Conservation (phyloP, 2,113 vertebrate species). For the Orientallactaga bullata region DNA sequence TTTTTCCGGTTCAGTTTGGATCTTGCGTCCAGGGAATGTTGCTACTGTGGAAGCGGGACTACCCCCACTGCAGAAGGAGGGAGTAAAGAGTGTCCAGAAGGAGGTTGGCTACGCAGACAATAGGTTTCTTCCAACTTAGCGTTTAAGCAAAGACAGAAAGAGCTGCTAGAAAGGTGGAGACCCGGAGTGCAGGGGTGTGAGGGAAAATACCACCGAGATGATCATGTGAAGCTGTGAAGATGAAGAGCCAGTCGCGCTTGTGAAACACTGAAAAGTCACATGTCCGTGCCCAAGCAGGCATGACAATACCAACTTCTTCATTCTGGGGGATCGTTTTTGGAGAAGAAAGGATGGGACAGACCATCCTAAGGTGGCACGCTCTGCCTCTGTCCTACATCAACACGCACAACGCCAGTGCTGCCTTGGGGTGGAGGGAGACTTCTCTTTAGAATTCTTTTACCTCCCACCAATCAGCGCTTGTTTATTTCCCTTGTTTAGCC, state of each 20-base stretch:
- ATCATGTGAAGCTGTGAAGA: too few species aligned
- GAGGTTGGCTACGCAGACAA: neutral
- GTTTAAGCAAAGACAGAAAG: neutral
- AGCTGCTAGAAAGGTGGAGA: neutral
- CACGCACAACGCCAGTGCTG: too few species aligned
- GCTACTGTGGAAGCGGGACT: neutral
- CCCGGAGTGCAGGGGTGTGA: neutral
- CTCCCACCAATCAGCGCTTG: neutral
- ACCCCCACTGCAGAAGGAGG: neutral
- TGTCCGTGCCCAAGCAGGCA: neutral
- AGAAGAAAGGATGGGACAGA: neutral
- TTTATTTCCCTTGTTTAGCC: too few species aligned
- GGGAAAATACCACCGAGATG: neutral
- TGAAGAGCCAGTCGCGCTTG: neutral
- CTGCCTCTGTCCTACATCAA: neutral
- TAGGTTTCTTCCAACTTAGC: neutral
- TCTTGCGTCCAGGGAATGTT: neutral
- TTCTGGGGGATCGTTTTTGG: neutral
- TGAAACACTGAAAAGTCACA: conserved; percentile 31
- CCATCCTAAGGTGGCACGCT: neutral
- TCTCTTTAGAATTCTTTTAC: too few species aligned
- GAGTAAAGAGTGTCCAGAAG: neutral
- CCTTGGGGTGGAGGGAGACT: neutral
- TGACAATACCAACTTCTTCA: neutral
- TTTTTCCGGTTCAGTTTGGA: neutral